These are phyloP conservation scores for Coturnix japonica DNA, from an alignment of 2,113 vertebrate genomes.

Conservation along the genomic window DNA sequence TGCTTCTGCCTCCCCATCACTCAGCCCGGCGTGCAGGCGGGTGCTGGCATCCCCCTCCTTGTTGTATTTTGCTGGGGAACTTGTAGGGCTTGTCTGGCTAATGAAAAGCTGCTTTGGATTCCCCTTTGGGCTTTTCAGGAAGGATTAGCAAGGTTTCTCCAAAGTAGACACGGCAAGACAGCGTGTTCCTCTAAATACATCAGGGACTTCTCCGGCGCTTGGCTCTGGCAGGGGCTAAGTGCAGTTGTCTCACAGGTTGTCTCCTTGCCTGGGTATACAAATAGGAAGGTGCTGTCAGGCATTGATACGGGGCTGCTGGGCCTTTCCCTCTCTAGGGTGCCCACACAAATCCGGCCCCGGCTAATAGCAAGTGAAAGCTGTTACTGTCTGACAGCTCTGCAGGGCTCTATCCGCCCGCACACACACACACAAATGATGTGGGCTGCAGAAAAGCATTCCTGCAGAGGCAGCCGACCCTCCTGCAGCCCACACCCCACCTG, in stretches of 20 bases:
- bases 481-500: accelerated
- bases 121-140: slow-evolving; percentile 65
- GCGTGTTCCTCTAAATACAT: slow-evolving; percentile 61
- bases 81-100: slow-evolving; percentile 62
- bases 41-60: not conserved
- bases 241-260: slow-evolving; percentile 37
- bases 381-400: slow-evolving; percentile 24
- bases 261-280: slow-evolving; percentile 16
- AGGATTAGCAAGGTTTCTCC: slow-evolving; percentile 68
- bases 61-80: slow-evolving; percentile 11
- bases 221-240: slow-evolving; percentile 60
- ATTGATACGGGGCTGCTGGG: not conserved
- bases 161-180: slow-evolving; percentile 60
- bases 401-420: not conserved
- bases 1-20: not conserved
- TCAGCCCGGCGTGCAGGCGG: not conserved
- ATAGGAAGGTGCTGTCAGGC: slow-evolving; percentile 40
- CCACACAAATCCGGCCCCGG: not conserved
- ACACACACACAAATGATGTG: accelerated
- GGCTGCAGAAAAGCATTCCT: not conserved
- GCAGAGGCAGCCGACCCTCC: not conserved
- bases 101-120: slow-evolving; percentile 68
- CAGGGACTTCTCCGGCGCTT: slow-evolving; percentile 2
- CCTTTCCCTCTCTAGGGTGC: not conserved
- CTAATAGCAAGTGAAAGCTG: not conserved